These are phyloP conservation scores for Chelonus formosanus DNA, from an alignment of 2,888 invertebrate species.

Conservation along the genomic window DNA sequence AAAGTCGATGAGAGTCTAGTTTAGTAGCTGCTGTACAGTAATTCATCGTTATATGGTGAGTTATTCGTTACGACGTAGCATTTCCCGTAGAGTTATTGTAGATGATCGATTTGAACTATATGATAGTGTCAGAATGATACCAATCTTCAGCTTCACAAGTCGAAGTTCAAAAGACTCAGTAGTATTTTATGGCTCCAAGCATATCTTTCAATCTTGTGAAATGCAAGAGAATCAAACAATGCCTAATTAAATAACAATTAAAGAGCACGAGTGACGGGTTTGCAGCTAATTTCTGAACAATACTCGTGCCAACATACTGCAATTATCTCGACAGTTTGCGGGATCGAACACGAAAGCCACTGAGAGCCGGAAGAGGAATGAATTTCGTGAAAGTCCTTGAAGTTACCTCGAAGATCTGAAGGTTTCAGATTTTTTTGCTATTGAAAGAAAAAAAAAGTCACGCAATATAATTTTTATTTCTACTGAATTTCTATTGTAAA, in stretches of 20 bases:
- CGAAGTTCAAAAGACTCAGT: constrained; percentile 32
- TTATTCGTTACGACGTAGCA: constrained; percentile 21
- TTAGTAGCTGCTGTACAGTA: constrained; percentile 5
- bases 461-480: constrained; percentile 8
- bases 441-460: constrained; percentile 3
- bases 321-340: constrained; percentile 23
- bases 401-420: constrained; percentile 3
- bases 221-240: constrained; percentile 43
- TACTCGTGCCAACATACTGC: constrained; percentile 30
- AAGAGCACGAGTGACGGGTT: constrained; percentile 42
- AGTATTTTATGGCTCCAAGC: constrained; percentile 1
- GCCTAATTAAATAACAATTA: constrained; percentile 54
- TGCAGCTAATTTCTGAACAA: constrained; percentile 42
- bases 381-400: constrained; percentile 47
- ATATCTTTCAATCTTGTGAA: constrained; percentile 33
- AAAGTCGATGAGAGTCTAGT: constrained; percentile 23
- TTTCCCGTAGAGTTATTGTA: constrained; percentile 35
- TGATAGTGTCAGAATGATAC: constrained; percentile 43
- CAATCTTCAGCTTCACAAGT: constrained; percentile 37
- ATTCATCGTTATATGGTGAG: constrained; percentile 16
- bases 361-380: constrained; percentile 37
- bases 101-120: constrained; percentile 45
- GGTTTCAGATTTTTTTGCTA: not conserved
- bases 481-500: constrained; percentile 11
- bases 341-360: constrained; percentile 29